These are phyloP conservation scores for Lucilia cuprina DNA, from an alignment of 1,140 invertebrate genomes.

Conservation along the genomic window DNA sequence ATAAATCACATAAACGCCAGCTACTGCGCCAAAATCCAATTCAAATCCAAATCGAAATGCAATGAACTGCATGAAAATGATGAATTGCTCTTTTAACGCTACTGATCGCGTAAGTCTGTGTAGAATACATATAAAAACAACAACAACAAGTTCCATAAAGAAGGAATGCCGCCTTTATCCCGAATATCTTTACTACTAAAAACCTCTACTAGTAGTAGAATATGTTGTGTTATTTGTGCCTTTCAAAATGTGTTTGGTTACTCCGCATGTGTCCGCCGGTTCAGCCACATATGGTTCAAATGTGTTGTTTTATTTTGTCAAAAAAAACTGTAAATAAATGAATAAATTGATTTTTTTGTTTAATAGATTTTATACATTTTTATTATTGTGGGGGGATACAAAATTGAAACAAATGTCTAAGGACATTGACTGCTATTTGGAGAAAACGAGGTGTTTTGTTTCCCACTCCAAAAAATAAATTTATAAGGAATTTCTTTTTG, in stretches of 20 bases:
- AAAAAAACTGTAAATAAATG: not conserved
- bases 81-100: conserved; percentile 35
- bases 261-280: conserved; percentile 15
- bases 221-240: no score
- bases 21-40: conserved; percentile 13
- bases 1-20: conserved; percentile 30
- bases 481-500: no score
- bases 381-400: not conserved
- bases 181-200: not conserved
- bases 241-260: not conserved
- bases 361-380: not conserved
- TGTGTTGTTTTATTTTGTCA: conserved; percentile 28
- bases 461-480: no score
- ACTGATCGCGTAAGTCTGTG: not conserved
- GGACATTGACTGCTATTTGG: conserved; percentile 16
- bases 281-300: conserved; percentile 15
- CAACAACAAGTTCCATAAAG: not conserved
- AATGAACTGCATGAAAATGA: conserved; percentile 32
- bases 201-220: no score
- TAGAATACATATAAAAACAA: not conserved
- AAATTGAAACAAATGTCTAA: not conserved
- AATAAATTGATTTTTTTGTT: conserved; percentile 28
- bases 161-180: conserved; percentile 18
- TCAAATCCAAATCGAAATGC: conserved; percentile 31
- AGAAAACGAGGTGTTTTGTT: no score